Evolutionary conservation across 2,888 invertebrate genomes (phyloP).

Genomic region (Mycalesis mineus): DNA sequence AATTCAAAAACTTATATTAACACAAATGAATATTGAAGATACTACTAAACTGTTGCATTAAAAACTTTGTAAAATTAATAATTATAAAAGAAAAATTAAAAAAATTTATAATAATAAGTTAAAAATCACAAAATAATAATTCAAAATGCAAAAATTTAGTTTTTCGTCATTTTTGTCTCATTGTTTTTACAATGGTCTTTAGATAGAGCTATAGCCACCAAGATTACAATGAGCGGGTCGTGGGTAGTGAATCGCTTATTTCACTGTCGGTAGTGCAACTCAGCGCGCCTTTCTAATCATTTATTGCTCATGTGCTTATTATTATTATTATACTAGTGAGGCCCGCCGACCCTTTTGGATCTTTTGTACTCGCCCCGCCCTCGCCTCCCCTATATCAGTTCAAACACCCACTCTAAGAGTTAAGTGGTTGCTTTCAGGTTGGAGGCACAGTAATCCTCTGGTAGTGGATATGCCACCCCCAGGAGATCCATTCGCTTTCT

Average conservation of each 20-base stretch:
- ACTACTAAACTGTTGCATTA: constrained; percentile 43
- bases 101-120: too few species aligned
- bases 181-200: constrained; percentile 55
- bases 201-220: constrained; percentile 52
- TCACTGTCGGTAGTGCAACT: constrained; percentile 42
- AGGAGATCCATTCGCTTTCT: too few species aligned
- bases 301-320: constrained; percentile 36
- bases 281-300: constrained; percentile 67
- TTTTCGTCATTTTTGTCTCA: constrained; percentile 47
- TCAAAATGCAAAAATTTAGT: constrained; percentile 44
- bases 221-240: constrained; percentile 62
- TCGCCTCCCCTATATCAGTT: too few species aligned
- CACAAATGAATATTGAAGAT: constrained; percentile 15
- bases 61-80: constrained; percentile 4
- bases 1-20: constrained; percentile 30
- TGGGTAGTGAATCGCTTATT: constrained; percentile 49
- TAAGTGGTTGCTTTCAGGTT: too few species aligned
- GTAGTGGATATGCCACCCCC: too few species aligned
- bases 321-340: too few species aligned
- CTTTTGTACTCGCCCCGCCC: too few species aligned
- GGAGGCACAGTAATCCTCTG: too few species aligned
- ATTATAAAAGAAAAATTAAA: neutral
- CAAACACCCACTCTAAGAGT: too few species aligned
- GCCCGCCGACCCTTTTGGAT: too few species aligned
- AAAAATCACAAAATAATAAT: neutral